Base-by-base conservation (phyloP, 2,113 vertebrate species). In the Toxotes jaculatrix region DNA sequence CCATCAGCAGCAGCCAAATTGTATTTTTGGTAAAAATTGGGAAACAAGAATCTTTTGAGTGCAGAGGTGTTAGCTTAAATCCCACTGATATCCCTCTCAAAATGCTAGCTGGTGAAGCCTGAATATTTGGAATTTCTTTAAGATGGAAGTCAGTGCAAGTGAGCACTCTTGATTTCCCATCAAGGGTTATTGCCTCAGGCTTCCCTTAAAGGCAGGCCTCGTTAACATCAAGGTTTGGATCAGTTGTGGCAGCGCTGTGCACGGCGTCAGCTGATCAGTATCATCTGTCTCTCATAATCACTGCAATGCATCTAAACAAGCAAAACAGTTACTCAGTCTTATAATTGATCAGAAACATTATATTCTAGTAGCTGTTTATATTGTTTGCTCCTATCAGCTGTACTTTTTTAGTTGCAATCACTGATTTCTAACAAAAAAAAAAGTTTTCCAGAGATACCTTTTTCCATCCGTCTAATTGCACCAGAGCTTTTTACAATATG, bases 171-270 rank as follows among this genome's bases (percentile, higher is more conserved):
- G 43, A 61, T 74, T 77, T 72, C 21, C n/a, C 31, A 38, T 62
- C 34, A 47, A 71, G 60, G 65, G 38, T 71, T 60, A 76, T 17
- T 61, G 73, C 84, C 70, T 70, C 76, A 36, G 80, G 77, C 63
- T 42, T 72, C 59, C 45, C 73, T 82, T 60, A 47, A 71, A 80
- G 56, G 80, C 21, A 14, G 31, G 55, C 56, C 59, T 79, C 45
- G 2, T 86, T 79, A 84, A 66, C 83, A 82, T 71, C 56, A 83
- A 74, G 62, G 42, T 61, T 34, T 47, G n/a, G 65, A 89, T 83
- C 69, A 60, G 64, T 23, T 78, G n/a, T 82, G 82, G 67, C 76
- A 60, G 72, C 23, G 71, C 21, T 53, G 66, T 53, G 65, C 60
- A 23, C 10, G 2, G 34, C 32, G 23, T 85, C 38, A 81, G 34